Conservation (phyloP, 1,140 invertebrate genomes). For the Drosophila sulfurigaster region DNA sequence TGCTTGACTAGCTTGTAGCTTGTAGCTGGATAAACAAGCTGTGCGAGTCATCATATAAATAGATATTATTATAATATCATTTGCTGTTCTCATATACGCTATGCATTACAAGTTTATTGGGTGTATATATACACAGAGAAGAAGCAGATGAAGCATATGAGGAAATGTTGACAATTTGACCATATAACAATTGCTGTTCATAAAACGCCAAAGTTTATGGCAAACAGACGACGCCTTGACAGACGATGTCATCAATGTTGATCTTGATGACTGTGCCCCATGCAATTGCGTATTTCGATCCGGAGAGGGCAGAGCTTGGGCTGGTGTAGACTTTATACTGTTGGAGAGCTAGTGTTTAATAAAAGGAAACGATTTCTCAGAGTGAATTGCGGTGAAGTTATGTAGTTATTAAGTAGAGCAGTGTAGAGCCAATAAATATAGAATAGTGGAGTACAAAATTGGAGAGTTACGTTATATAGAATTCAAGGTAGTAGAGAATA, state of each 20-base stretch:
- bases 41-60: conserved; percentile 28
- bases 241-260: conserved; percentile 34
- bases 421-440: too few relatives aligned
- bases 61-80: conserved; percentile 26
- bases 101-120: conserved; percentile 13
- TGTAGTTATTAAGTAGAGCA: too few relatives aligned
- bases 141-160: neutral
- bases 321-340: too few relatives aligned
- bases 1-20: conserved; percentile 29
- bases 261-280: conserved; percentile 83
- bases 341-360: too few relatives aligned
- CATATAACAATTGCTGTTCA: conserved; percentile 50
- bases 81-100: conserved; percentile 27
- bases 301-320: neutral
- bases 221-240: conserved; percentile 62
- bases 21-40: conserved; percentile 29
- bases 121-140: neutral
- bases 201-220: conserved; percentile 70
- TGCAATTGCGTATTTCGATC: conserved; percentile 1
- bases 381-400: too few relatives aligned
- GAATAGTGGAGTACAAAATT: too few relatives aligned
- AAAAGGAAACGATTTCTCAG: too few relatives aligned
- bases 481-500: too few relatives aligned
- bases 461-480: too few relatives aligned
- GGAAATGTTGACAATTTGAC: conserved; percentile 69